A percentile compares a stretch with the other conserved stretches of the same genome.
phyloP scores from a whole-genome alignment of 2,113 vertebrate genomes.

The Rhea americana region DNA sequence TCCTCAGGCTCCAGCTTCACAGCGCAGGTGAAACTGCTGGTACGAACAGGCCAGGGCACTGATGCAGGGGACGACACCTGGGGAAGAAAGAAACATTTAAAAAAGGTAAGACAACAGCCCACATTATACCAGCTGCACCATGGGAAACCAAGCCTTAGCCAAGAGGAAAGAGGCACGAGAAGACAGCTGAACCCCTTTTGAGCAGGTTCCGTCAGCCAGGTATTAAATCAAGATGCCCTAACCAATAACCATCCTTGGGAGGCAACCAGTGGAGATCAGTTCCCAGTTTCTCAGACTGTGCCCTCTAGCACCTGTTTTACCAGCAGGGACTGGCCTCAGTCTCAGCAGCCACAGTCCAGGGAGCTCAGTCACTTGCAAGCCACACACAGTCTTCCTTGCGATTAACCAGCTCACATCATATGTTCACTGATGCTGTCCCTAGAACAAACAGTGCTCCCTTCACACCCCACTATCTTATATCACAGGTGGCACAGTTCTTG shows the following conservation, averaged over 20 bases:
- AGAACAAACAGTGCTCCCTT: neutral
- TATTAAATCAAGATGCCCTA: neutral
- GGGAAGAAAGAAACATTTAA: neutral
- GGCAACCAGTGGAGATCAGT: neutral
- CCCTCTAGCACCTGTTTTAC: neutral
- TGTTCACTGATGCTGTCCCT: neutral
- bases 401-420: neutral
- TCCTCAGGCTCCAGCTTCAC: neutral
- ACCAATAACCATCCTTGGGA: neutral
- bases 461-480: neutral
- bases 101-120: neutral
- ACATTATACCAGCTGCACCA: neutral
- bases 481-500: neutral
- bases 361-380: neutral
- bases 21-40: neutral
- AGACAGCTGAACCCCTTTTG: neutral
- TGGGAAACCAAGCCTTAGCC: neutral
- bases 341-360: too few relatives aligned
- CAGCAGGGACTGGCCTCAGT: neutral
- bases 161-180: neutral
- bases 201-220: neutral
- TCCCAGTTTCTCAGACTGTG: too few relatives aligned
- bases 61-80: slow-evolving; percentile 3
- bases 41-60: neutral
- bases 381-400: neutral